Conservation (phyloP, 2,113 vertebrate genomes). For the Muntiacus muntjak region DNA sequence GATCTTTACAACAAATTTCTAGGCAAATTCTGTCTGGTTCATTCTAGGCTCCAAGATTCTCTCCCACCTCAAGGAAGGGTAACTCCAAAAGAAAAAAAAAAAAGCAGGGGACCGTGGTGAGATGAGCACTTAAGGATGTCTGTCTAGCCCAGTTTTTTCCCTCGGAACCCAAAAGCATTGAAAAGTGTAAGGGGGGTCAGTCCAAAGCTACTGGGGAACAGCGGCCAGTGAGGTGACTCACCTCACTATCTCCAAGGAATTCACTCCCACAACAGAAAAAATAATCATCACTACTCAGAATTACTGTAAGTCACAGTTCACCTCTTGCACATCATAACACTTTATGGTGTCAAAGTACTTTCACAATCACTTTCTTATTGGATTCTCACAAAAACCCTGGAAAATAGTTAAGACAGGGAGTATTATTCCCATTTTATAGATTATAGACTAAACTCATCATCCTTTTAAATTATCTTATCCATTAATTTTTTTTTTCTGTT, state of each 20-base stretch:
- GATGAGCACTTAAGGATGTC: not conserved
- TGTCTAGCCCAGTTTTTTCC: not conserved
- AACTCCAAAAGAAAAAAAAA: not conserved
- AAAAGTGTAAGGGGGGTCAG: not conserved
- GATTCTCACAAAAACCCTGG: not conserved
- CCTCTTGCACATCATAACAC: not conserved
- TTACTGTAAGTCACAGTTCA: slow-evolving; percentile 29
- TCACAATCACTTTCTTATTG: not conserved
- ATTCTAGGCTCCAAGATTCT: slow-evolving; percentile 16
- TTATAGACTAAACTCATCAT: not conserved
- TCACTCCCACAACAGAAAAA: slow-evolving; percentile 26
- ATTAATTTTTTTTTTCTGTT: not conserved
- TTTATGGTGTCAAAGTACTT: not conserved
- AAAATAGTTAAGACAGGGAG: not conserved
- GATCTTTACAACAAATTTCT: slow-evolving; percentile 14
- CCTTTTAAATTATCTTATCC: not conserved
- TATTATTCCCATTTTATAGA: not conserved
- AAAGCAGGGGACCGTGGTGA: not conserved
- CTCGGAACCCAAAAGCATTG: not conserved
- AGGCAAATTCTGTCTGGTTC: not conserved
- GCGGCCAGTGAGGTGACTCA: not conserved
- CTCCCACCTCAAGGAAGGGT: not conserved
- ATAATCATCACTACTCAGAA: slow-evolving; percentile 1
- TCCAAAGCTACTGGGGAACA: not conserved
- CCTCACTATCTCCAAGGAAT: not conserved